Evolutionary conservation across 2,113 vertebrate species (phyloP).

Genomic region (Rana temporaria): DNA sequence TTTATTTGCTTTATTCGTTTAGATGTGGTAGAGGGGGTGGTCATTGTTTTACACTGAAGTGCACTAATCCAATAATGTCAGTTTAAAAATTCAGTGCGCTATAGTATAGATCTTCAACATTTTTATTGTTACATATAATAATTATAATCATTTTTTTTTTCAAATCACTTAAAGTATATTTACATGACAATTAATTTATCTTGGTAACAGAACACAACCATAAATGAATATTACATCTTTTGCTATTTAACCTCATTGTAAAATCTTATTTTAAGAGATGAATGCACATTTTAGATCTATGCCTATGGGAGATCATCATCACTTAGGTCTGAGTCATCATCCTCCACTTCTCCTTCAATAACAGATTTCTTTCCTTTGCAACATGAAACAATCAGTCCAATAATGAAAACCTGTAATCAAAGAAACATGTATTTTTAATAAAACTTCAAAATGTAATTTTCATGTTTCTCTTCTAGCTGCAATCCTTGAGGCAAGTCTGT

Average conservation of each 20-base stretch:
- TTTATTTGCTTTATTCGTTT: too few species aligned
- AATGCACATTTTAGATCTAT: slow-evolving; percentile 51
- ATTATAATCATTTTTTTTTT: neutral
- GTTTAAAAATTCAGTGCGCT: neutral
- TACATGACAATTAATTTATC: neutral
- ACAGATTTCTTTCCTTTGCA: slow-evolving; percentile 96
- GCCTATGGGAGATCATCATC: slow-evolving; percentile 83
- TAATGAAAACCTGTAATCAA: slow-evolving; percentile 83
- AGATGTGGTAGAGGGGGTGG: too few species aligned
- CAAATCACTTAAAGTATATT: neutral
- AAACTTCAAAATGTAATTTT: too few species aligned
- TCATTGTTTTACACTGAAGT: too few species aligned
- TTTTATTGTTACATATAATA: neutral
- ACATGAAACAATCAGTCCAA: slow-evolving; percentile 92
- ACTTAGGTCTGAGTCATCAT: slow-evolving; percentile 92
- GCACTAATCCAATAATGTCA: too few species aligned
- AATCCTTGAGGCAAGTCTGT: too few species aligned
- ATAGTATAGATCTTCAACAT: neutral
- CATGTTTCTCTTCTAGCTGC: too few species aligned
- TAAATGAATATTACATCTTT: slow-evolving; percentile 3
- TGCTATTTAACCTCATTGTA: neutral
- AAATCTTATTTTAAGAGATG: neutral
- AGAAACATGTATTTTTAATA: neutral
- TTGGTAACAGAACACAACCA: too few species aligned
- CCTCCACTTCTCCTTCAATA: slow-evolving; percentile 93